These are phyloP conservation scores for Oryzias javanicus DNA, from an alignment of 2,113 vertebrate genomes.

Conservation along the genomic window DNA sequence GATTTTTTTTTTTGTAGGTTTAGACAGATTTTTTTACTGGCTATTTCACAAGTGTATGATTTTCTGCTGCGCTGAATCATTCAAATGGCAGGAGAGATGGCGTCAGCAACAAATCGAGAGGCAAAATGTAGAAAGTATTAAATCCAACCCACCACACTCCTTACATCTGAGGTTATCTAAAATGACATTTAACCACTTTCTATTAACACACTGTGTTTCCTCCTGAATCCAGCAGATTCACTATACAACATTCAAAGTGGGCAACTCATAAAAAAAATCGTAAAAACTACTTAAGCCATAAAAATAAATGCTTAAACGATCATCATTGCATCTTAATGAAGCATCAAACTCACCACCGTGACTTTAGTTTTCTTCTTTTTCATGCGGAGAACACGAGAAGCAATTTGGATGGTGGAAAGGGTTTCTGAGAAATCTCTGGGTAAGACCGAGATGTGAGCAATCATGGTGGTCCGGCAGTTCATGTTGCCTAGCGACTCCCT, in stretches of 20 bases:
- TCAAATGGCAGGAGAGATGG: background rate
- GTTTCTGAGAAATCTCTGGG: slow-evolving; percentile 91
- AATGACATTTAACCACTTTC: background rate
- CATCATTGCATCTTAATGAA: slow-evolving; percentile 1
- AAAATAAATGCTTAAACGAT: background rate
- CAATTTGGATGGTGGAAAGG: slow-evolving; percentile 95
- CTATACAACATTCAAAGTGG: background rate
- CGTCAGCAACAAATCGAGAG: background rate
- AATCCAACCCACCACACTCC: background rate
- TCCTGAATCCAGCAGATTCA: background rate
- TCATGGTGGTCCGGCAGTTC: slow-evolving; percentile 99
- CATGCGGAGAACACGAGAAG: slow-evolving; percentile 93
- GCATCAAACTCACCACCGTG: slow-evolving; percentile 69
- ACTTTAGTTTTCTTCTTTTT: slow-evolving; percentile 99
- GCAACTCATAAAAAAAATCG: background rate
- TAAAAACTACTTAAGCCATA: background rate
- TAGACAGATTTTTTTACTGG: slow-evolving; percentile 1
- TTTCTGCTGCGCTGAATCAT: slow-evolving; percentile 1
- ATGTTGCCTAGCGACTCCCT: slow-evolving; percentile 97
- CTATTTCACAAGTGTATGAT: background rate
- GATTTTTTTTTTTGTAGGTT: background rate
- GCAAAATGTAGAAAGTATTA: background rate
- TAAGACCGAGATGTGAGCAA: slow-evolving; percentile 93
- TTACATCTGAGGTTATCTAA: slow-evolving; percentile 4
- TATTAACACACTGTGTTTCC: background rate